Conservation (phyloP, 2,113 vertebrate species). For the Chascanopsetta lugubris region DNA sequence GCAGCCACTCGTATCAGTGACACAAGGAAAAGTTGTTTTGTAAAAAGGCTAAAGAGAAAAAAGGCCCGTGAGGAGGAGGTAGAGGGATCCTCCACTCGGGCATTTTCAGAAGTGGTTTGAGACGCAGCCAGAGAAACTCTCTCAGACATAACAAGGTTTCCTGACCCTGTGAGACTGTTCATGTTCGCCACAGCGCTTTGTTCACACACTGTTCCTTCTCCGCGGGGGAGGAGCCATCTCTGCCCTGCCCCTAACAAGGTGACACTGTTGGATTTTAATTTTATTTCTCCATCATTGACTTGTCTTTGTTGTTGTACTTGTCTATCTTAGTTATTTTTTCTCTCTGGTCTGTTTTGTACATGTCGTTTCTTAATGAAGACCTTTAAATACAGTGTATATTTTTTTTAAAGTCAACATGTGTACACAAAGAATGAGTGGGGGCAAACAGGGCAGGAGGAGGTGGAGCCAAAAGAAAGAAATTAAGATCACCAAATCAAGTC, state of each 20-base stretch:
- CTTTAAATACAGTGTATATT: no score
- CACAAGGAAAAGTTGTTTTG: constrained; percentile 68
- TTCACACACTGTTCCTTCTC: constrained; percentile 77
- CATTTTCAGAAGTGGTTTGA: constrained; percentile 68
- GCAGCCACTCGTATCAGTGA: constrained; percentile 60
- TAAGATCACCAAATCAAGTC: no score
- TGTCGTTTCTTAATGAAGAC: no score
- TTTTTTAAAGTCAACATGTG: no score
- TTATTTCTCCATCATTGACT: no score
- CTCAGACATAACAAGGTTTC: constrained; percentile 78
- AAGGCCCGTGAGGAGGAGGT: constrained; percentile 22
- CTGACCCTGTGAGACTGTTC: constrained; percentile 71
- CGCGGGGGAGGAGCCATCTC: constrained; percentile 63
- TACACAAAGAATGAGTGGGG: no score
- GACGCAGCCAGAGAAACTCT: constrained; percentile 67
- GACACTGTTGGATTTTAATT: no score
- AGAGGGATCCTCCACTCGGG: constrained; percentile 53
- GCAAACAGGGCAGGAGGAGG: no score
- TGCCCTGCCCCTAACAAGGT: constrained; percentile 67
- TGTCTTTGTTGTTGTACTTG: no score
- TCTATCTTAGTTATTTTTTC: no score
- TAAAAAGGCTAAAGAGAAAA: constrained; percentile 47
- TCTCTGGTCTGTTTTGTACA: no score
- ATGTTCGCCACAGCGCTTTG: constrained; percentile 59
- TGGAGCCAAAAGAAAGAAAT: no score